Conservation (phyloP, 2,888 invertebrate species). For the Pachymerium ferrugineum region DNA sequence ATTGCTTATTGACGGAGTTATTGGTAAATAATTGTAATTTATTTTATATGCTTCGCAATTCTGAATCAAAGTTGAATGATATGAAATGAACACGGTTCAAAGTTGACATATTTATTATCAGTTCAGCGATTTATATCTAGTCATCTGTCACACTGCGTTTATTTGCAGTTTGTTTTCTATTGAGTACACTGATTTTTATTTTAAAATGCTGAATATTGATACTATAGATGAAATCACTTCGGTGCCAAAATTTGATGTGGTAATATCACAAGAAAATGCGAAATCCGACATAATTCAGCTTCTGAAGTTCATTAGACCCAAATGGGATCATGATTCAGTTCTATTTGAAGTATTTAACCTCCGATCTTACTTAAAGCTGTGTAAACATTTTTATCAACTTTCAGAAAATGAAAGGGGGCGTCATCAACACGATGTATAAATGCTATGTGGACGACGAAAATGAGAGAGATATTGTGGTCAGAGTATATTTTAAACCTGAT, state of each 20-base stretch:
- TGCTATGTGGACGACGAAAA: not conserved
- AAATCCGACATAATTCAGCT: not conserved
- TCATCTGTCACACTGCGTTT: too few species aligned
- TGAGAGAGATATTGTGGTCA: not conserved
- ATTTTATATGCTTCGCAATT: too few species aligned
- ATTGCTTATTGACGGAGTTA: too few species aligned
- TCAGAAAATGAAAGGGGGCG: slow-evolving; percentile 21
- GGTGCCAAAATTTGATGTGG: not conserved
- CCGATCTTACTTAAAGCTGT: not conserved
- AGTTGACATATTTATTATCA: too few species aligned
- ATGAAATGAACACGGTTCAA: too few species aligned
- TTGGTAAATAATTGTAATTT: too few species aligned
- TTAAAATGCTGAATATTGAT: not conserved
- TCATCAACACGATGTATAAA: slow-evolving; percentile 17
- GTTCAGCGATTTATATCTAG: too few species aligned
- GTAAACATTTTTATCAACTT: not conserved
- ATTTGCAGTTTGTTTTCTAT: not conserved
- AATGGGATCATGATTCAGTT: not conserved
- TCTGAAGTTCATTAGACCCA: not conserved
- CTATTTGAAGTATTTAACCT: not conserved
- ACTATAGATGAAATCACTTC: not conserved
- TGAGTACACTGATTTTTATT: not conserved
- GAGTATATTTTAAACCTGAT: not conserved
- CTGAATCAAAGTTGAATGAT: too few species aligned
- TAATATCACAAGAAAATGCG: not conserved